phyloP scores from a whole-genome alignment of 1,140 invertebrate species.

The Lordiphosa collinella region DNA sequence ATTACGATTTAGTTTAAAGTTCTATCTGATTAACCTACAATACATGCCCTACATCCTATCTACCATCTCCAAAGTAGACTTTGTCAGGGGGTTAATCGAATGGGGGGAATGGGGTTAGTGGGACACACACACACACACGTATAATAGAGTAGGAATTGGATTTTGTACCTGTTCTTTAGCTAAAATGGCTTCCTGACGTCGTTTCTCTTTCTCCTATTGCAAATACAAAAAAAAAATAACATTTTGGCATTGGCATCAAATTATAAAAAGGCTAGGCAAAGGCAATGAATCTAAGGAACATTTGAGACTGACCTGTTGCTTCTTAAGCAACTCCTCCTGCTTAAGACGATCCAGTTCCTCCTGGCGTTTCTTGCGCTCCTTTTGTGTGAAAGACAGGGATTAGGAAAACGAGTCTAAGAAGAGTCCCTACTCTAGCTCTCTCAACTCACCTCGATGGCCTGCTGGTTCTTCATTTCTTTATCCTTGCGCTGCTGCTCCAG shows the following conservation, averaged over 20 bases:
- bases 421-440: not conserved
- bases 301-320: conserved; percentile 86
- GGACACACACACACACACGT: not conserved
- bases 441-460: conserved; percentile 83
- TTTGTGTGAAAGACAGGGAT: conserved; percentile 51
- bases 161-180: conserved; percentile 91
- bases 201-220: conserved; percentile 91
- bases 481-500: conserved; percentile 88
- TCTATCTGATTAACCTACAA: no score
- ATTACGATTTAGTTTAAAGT: no score
- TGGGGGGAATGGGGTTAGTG: not conserved
- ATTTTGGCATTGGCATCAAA: conserved; percentile 3
- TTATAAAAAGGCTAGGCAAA: conserved; percentile 6
- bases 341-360: conserved; percentile 91
- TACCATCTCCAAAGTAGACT: no score
- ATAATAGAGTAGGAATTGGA: conserved; percentile 46
- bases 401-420: conserved; percentile 63
- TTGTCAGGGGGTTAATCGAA: not conserved
- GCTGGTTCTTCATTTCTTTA: conserved; percentile 87
- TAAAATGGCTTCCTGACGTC: conserved; percentile 91
- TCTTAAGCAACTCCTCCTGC: conserved; percentile 90
- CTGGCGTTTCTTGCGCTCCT: conserved; percentile 91
- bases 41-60: no score
- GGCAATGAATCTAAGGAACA: not conserved
- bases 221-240: conserved; percentile 40